phyloP scores from a whole-genome alignment of 2,797 vertebrate genomes.

The Rousettus madagascariensis region DNA sequence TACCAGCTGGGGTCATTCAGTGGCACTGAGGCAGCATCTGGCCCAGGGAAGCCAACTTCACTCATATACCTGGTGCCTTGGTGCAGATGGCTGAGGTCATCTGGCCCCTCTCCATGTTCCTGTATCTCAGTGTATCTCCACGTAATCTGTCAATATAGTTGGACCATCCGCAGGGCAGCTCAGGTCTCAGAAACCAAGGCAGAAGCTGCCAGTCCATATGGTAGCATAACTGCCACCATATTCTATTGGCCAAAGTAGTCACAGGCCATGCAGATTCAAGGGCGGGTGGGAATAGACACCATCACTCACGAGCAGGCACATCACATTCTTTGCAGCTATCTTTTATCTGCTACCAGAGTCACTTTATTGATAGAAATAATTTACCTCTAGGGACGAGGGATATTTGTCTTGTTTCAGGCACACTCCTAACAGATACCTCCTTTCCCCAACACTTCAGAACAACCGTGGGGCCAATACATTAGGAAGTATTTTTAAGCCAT shows the following conservation, averaged over 20 bases:
- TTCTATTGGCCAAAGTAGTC: background rate
- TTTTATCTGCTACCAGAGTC: background rate
- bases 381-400: background rate
- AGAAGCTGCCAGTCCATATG: background rate
- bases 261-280: background rate
- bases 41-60: background rate
- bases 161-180: background rate
- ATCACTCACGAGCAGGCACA: background rate
- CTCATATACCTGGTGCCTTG: background rate
- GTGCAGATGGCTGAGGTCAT: background rate
- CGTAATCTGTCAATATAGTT: background rate
- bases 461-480: background rate
- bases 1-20: background rate
- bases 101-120: rapidly evolving
- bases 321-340: background rate
- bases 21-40: background rate
- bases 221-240: background rate
- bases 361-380: background rate
- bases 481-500: background rate
- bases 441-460: background rate
- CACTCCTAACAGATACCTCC: background rate
- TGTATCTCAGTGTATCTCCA: background rate
- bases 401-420: background rate
- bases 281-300: background rate
- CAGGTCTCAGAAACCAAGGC: background rate